Evolutionary conservation across 2,113 vertebrate species (phyloP), one percentile per base, ranked within the genome.

Genomic region (Vulpes vulpes): DNA sequence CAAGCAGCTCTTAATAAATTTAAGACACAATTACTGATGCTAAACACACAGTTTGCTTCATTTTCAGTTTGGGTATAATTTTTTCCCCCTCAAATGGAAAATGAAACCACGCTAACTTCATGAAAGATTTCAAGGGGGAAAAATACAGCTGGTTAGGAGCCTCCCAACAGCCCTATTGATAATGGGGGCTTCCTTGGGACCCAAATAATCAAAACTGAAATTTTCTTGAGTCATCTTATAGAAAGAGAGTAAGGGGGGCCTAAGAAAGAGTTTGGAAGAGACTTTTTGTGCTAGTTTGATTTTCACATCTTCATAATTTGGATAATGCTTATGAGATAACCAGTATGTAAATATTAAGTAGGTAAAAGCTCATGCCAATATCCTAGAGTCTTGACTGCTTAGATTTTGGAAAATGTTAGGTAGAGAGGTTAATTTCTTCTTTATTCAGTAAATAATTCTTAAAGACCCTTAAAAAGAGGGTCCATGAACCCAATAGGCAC

Each of bases 181-280:
- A 43, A 78, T 0, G 51, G 43, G n/a, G 64, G 27, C 20, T 95
- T 97, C 83, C 71, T 80, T 81, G 78, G 53, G 27, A 95, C 64
- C 59, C 86, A 78, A 78, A 82, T 2, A 97, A 62, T 88, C 57
- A 95, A 64, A 96, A 96, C 25, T 59, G 38, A 67, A 96, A 22
- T 25, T 23, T 12, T 92, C 91, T 59, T 79, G 55, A 3, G 69
- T 91, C 38, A 23, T 95, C 91, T 87, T 57, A 92, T 16, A 91
- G 59, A 96, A 74, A 38, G 20, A 60, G 12, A 78, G 6, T 59
- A 2, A 6, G 32, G 14, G 71, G 7, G 92, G 4, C 22, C 22
- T 65, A 78, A 35, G 93, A 94, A 92, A 86, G 83, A 11, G 1
- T 53, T 27, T 19, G 1, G 53, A 91, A 94, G 25, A 49, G 5